Conservation (phyloP, 2,888 invertebrate genomes). For the Lasioglossum leucozonium region DNA sequence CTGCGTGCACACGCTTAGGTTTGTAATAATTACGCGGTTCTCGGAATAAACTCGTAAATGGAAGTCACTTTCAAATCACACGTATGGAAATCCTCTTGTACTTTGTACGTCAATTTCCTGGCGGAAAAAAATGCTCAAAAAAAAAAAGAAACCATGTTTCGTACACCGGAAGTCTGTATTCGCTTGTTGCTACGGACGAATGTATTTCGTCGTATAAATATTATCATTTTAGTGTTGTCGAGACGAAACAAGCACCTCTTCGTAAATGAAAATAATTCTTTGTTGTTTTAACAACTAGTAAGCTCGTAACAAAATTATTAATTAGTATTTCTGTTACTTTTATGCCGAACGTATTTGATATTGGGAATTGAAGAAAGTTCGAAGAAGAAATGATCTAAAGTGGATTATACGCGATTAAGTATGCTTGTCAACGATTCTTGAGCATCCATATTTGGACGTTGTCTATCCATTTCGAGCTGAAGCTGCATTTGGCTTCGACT, state of each 20-base stretch:
- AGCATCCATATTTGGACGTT: background rate
- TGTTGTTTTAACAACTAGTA: background rate
- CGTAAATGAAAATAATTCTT: background rate
- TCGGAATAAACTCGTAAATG: constrained; percentile 25
- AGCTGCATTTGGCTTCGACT: background rate
- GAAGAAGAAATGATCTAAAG: background rate
- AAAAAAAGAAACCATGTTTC: background rate
- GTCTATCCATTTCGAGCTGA: constrained; percentile 1
- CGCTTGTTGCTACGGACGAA: background rate
- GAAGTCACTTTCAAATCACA: constrained; percentile 36
- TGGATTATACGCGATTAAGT: background rate
- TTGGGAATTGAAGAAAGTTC: background rate
- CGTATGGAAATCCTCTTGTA: constrained; percentile 22
- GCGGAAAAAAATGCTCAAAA: background rate
- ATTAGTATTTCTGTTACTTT: background rate
- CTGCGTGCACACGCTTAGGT: background rate
- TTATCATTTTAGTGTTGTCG: background rate
- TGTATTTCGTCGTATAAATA: background rate
- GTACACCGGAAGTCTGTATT: background rate
- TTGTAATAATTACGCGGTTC: constrained; percentile 16
- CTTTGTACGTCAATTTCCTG: constrained; percentile 23
- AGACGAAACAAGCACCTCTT: background rate
- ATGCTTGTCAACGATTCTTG: constrained; percentile 6
- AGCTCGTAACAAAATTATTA: background rate
- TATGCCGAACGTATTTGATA: background rate